Base-by-base conservation (phyloP, 2,888 invertebrate species). In the Sesia apiformis region DNA sequence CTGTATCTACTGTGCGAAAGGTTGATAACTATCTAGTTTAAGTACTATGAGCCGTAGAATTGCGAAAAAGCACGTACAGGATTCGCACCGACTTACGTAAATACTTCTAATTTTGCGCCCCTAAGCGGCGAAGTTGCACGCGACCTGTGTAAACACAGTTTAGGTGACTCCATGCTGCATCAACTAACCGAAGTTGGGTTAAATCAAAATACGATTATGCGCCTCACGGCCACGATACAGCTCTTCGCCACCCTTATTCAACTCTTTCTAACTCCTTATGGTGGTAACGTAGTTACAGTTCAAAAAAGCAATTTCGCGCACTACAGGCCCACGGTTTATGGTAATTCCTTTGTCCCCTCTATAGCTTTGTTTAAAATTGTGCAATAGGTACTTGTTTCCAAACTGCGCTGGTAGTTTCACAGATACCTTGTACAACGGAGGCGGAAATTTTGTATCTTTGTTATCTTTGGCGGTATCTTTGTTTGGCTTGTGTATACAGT, bases 231-330 rank as follows among this genome's bases (percentile, higher is more conserved):
- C 2, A 42, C 42, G 53, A 55, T 23, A 23, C 56, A 57, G 67
- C 65, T 72, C 50, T 52, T 65, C 57, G 61, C 60, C 66, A 70
- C 69, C 67, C 81, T 76, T 79, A 82, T 78, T 78, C 78, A 84
- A 88, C 78, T 84, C 84, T 84, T 81, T 81, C 77, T 67, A 76
- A 82, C 80, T 78, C 66, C 69, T 78, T 76, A 78, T 77, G 76
- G 76, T 77, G 67, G 74, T 79, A 79, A 80, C 79, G 80, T 76
- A 81, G 80, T 76, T 72, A 67, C 74, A 85, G 86, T 88, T 89
- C 84, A 86, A 86, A 86, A 88, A 87, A 86, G 84, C 80, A 82
- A 85, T 87, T 86, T 78, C 72, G 74, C 66, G 71, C 71, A 73
- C 69, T 23, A 23, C 23, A 23, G 23, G 23, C 23, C 23, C 23